Evolutionary conservation across 1,140 invertebrate genomes (phyloP).

Genomic region (Drosophila pruinosa): DNA sequence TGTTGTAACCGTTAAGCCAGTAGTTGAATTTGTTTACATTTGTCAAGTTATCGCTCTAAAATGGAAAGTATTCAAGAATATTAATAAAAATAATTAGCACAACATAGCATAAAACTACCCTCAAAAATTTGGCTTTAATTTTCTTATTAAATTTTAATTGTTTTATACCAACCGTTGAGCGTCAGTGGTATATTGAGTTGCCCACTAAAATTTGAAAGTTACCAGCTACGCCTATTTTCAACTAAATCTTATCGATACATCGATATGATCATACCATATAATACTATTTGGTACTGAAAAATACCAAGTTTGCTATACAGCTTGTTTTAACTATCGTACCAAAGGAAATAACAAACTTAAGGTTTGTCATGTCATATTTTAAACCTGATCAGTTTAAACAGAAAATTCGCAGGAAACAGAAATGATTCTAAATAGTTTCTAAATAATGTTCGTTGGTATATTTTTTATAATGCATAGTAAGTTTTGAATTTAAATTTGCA

Average conservation of each 20-base stretch:
- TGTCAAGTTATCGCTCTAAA: slow-evolving; percentile 42
- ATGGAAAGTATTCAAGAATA: slow-evolving; percentile 31
- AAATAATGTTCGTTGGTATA: no score
- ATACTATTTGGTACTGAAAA: no score
- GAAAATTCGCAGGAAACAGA: no score
- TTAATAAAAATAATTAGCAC: slow-evolving; percentile 35
- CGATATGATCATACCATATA: no score
- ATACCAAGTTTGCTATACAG: no score
- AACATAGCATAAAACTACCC: slow-evolving; percentile 5
- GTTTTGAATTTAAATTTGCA: not conserved
- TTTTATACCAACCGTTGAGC: not conserved
- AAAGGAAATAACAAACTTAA: no score
- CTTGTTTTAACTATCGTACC: no score
- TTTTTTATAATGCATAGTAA: not conserved
- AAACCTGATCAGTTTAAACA: no score
- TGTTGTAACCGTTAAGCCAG: slow-evolving; percentile 7
- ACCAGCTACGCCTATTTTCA: not conserved
- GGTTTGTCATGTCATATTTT: no score
- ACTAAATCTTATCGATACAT: slow-evolving; percentile 23
- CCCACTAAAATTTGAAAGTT: slow-evolving; percentile 1
- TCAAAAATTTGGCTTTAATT: not conserved
- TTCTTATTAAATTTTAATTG: not conserved
- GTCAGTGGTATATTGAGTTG: not conserved
- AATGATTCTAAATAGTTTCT: no score
- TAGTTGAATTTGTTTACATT: slow-evolving; percentile 47